Evolutionary conservation across 2,113 vertebrate genomes (phyloP).

Genomic region (Porphyrio hochstetteri): DNA sequence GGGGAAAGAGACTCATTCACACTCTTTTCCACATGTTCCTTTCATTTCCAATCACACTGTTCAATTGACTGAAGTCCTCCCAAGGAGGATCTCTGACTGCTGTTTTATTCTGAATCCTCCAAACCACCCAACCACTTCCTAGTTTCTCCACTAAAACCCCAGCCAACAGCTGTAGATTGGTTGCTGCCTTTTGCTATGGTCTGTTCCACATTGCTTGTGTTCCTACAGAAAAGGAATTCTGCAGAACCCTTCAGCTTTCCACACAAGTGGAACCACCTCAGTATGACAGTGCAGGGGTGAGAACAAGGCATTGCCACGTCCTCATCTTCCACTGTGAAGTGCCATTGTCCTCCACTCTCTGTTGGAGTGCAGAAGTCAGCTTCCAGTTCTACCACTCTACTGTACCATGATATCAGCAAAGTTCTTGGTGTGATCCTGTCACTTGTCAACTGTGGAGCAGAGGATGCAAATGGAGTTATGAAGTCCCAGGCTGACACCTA

Average conservation of each 20-base stretch:
- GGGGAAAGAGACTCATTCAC: slow-evolving; percentile 45
- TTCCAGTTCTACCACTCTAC: background rate
- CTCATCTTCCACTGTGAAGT: background rate
- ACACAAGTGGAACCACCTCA: background rate
- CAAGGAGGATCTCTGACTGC: slow-evolving; percentile 9
- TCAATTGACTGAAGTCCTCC: slow-evolving; percentile 23
- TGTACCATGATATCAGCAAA: background rate
- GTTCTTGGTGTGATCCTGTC: background rate
- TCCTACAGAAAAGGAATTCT: background rate
- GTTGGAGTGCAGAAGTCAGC: background rate
- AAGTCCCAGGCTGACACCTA: background rate
- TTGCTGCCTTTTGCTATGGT: background rate
- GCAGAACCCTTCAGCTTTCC: background rate
- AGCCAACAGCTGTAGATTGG: background rate
- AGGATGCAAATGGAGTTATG: background rate
- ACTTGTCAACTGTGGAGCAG: background rate
- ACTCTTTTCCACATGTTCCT: slow-evolving; percentile 39
- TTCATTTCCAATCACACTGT: slow-evolving; percentile 1
- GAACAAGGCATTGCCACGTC: background rate
- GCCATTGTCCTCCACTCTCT: background rate
- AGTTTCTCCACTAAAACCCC: background rate
- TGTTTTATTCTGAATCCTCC: background rate
- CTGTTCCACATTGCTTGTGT: background rate
- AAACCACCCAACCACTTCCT: background rate
- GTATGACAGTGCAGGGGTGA: background rate